These are phyloP conservation scores for Biston stratarius DNA, from an alignment of 2,888 invertebrate species.

Conservation along the genomic window DNA sequence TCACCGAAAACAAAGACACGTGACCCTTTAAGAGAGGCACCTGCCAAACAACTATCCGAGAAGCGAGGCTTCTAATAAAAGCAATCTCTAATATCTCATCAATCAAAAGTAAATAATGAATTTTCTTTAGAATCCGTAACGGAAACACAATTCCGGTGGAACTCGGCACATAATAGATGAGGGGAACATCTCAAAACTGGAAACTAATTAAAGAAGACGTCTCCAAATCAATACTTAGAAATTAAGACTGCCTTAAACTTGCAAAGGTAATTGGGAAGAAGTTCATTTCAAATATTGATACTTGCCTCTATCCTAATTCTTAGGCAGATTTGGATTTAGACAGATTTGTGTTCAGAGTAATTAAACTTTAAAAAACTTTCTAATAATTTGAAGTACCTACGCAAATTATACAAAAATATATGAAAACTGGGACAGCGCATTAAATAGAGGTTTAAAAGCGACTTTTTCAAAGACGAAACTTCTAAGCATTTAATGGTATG, in stretches of 20 bases:
- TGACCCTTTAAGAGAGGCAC: constrained; percentile 11
- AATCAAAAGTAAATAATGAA: constrained; percentile 48
- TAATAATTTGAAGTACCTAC: too few relatives aligned
- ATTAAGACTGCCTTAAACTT: constrained; percentile 72
- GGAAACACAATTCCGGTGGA: constrained; percentile 40
- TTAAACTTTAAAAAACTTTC: too few relatives aligned
- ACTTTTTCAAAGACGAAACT: too few relatives aligned
- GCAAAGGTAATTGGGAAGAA: constrained; percentile 80
- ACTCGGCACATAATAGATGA: constrained; percentile 76
- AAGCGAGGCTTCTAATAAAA: constrained; percentile 28
- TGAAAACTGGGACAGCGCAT: too few relatives aligned
- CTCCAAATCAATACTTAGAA: constrained; percentile 79
- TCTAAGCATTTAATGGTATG: too few relatives aligned
- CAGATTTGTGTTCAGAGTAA: too few relatives aligned
- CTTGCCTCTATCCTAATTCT: constrained; percentile 44
- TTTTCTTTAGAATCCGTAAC: constrained; percentile 39
- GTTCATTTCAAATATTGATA: constrained; percentile 78
- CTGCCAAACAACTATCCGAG: constrained; percentile 30
- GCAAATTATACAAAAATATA: too few relatives aligned
- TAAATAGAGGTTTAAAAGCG: too few relatives aligned
- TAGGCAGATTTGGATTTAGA: not conserved
- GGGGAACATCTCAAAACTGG: constrained; percentile 68
- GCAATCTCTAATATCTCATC: constrained; percentile 39
- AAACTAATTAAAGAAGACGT: constrained; percentile 79
- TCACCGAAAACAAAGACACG: not conserved